A percentile compares a stretch with the other conserved stretches of the same genome.
Conservation (phyloP, 2,797 vertebrate species). For the Hydrophis major region DNA sequence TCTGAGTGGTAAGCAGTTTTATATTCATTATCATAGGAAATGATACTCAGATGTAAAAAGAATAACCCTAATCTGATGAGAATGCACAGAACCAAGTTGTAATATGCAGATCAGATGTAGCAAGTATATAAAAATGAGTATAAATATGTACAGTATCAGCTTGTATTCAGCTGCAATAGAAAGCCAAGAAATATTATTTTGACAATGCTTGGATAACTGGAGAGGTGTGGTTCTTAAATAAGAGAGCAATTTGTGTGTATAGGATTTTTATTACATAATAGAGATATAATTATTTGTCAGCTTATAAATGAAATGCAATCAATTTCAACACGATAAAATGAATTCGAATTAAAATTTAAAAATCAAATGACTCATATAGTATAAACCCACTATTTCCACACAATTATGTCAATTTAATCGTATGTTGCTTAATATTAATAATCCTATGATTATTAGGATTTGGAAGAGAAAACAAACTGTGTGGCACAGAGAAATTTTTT, state of each 20-base stretch:
- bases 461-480: not conserved
- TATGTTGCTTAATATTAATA: not conserved
- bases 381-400: not conserved
- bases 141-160: not conserved
- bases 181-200: not conserved
- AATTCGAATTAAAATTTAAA: not conserved
- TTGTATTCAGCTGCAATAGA: not conserved
- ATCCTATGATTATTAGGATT: not conserved
- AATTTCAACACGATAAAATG: not conserved
- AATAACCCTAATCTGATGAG: not conserved
- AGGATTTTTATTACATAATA: not conserved
- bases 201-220: not conserved
- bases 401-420: not conserved
- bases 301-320: not conserved
- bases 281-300: not conserved
- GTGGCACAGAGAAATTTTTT: not conserved
- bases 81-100: not conserved
- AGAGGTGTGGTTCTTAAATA: not conserved
- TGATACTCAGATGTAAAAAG: not conserved
- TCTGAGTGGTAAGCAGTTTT: slow-evolving; percentile 56
- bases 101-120: not conserved
- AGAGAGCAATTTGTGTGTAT: not conserved
- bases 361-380: not conserved
- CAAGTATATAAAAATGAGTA: not conserved
- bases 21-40: not conserved